Conservation (phyloP, 2,797 vertebrate species). For the Onychomys leucogaster region DNA sequence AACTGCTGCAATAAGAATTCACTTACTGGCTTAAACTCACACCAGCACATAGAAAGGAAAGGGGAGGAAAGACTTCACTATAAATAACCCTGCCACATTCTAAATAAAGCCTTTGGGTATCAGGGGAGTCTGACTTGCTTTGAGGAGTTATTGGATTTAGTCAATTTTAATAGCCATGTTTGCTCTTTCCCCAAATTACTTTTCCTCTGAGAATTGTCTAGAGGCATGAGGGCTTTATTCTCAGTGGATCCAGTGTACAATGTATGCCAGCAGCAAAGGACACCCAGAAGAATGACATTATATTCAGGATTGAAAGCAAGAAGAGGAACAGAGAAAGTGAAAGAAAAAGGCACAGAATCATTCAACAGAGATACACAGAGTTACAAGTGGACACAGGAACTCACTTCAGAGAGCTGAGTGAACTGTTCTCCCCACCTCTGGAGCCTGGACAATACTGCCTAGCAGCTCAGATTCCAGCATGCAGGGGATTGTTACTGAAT, state of each 20-base stretch:
- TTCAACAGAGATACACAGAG: neutral
- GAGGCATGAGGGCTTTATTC: neutral
- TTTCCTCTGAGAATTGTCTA: conserved; percentile 34
- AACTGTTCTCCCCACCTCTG: neutral
- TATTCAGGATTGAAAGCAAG: neutral
- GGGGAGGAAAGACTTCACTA: conserved; percentile 61
- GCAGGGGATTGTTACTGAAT: conserved; percentile 51
- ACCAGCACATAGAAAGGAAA: conserved; percentile 53
- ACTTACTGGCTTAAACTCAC: conserved; percentile 40
- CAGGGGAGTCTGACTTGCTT: conserved; percentile 59
- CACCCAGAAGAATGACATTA: neutral
- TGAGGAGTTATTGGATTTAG: conserved; percentile 49
- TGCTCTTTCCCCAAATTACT: conserved; percentile 60
- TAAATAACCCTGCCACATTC: conserved; percentile 74
- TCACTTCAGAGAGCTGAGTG: neutral
- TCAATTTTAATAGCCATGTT: conserved; percentile 65
- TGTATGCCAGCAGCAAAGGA: neutral
- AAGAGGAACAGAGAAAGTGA: neutral
- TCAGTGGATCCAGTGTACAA: neutral
- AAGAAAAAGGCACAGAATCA: neutral
- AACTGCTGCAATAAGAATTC: conserved; percentile 36
- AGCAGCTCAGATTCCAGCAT: neutral
- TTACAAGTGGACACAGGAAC: neutral
- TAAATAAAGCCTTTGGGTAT: conserved; percentile 70
- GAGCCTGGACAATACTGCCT: neutral